Conservation (phyloP, 2,797 vertebrate species). For the Thunnus albacares region DNA sequence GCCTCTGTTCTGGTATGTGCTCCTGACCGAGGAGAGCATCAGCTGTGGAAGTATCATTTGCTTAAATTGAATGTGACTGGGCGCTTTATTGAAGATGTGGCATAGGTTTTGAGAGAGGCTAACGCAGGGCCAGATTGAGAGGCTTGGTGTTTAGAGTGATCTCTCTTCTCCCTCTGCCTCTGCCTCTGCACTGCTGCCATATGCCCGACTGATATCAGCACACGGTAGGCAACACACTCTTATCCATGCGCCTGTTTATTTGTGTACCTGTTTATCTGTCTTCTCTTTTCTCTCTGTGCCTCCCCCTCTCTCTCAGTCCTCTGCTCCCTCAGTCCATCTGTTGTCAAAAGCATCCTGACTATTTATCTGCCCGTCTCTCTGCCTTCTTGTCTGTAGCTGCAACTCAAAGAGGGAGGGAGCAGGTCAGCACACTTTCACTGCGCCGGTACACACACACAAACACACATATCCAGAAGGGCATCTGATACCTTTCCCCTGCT, state of each 20-base stretch:
- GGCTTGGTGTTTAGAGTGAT: slow-evolving; percentile 41
- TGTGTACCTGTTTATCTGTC: slow-evolving; percentile 60
- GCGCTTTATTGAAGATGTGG: slow-evolving; percentile 24
- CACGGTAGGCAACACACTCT: slow-evolving; percentile 51
- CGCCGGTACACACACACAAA: slow-evolving; percentile 5
- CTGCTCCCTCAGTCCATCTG: slow-evolving; percentile 61
- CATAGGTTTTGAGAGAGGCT: slow-evolving; percentile 16
- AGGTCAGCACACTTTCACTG: slow-evolving; percentile 47
- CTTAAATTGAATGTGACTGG: slow-evolving; percentile 51
- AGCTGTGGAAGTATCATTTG: slow-evolving; percentile 34
- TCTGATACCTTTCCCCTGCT: slow-evolving; percentile 62
- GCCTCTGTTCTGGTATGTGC: slow-evolving; percentile 4
- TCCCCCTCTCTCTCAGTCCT: slow-evolving; percentile 38
- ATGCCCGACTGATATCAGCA: slow-evolving; percentile 63
- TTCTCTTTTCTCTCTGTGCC: slow-evolving; percentile 29
- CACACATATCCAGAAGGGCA: slow-evolving; percentile 32
- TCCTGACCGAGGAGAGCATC: slow-evolving; percentile 6
- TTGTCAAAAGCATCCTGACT: slow-evolving; percentile 52
- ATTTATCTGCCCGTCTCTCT: slow-evolving; percentile 49
- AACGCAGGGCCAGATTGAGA: slow-evolving; percentile 31
- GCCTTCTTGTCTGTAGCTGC: slow-evolving; percentile 16
- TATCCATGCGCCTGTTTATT: slow-evolving; percentile 50
- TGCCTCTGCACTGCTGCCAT: slow-evolving; percentile 47
- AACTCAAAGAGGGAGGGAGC: slow-evolving; percentile 28
- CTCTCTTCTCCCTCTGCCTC: slow-evolving; percentile 40